Evolutionary conservation across 2,113 vertebrate genomes (phyloP), one percentile per base, ranked within the genome.

Genomic region (Brienomyrus longianalis): DNA sequence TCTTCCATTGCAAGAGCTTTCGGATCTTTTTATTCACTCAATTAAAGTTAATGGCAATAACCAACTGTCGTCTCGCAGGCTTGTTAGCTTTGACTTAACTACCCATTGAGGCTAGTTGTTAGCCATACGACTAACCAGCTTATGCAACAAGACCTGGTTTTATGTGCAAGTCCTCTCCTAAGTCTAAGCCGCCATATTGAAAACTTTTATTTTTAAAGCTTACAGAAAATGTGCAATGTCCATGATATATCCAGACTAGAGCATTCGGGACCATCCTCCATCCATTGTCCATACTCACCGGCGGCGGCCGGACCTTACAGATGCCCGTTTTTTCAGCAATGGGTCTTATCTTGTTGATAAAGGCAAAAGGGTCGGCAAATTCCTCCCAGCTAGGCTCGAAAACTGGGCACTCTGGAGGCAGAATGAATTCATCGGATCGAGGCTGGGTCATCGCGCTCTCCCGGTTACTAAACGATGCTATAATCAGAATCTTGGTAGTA

Each of bases 291-390:
- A 91, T 89, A 97, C 97, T 97, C 95, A 99, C 98, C 95, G 96
- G 97, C 50, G 98, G 98, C 91, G 98, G 98, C 92, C 98, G 97
- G 95, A 99, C 94, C 94, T 98, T 99, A 91, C 98, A 99, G 95
- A 99, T 99, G 91, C 98, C 98, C n/a, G 97, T 98, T 96, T 97
- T 98, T 94, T 99, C 98, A 90, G 98, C 98, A 90, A 99, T 99
- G 90, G 97, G 97, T 93, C 98, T 97, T 94, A 99, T 99, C 96
- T 99, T 99, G 96, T 97, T 97, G 96, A 99, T 99, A 94, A 97
- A 99, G 89, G 96, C 97, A 93, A 98, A 98, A 48, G 98, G 98
- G 95, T 99, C 98, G 56, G 96, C 95, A 92, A 99, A 98, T 96
- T 99, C 98, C 94, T 99, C 98, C 96, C 97, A 97, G 94, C 96